Evolutionary conservation across 2,113 vertebrate species (phyloP), one percentile per base, ranked within the genome.

Genomic region (Catharus fuscescens): DNA sequence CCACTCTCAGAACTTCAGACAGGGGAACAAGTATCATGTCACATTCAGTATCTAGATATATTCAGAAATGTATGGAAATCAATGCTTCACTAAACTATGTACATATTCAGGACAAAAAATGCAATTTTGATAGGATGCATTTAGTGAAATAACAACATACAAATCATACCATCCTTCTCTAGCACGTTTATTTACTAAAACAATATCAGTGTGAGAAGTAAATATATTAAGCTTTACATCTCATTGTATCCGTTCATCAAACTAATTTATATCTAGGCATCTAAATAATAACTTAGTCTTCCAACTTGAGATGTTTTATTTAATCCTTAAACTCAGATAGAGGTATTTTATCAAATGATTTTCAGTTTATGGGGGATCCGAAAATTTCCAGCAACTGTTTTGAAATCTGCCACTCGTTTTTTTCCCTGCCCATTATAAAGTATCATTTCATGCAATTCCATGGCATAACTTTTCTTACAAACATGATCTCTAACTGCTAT

Each of bases 291-390:
- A 83, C 23, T 61, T 86, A 72, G 14, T 24, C 12, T 71, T 56
- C 34, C 23, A 69, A 38, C 5, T 79, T 71, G 7, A 48, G 53
- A 65, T 42, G 31, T 1, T 72, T 77, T 52, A 34, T 48, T 73
- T 73, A 61, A 44, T 85, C 45, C 24, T 78, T 80, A 18, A 76
- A 77, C 18, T 80, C 5, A 3, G n/a, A 29, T 10, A 67, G 59
- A n/a, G 7, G 14, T 53, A 38, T 80, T 71, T 82, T 71, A 60
- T 69, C 8, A 11, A 61, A 48, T 60, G 16, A 28, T 69, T 52
- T 74, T 77, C 45, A 73, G 3, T 8, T 83, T 31, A 12, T 8
- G 5, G 20, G 32, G 7, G 10, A 76, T n/a, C 14, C 0, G 0
- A 23, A 64, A 42, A 13, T 47, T 73, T 24, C 14, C 10, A 70